phyloP scores from a whole-genome alignment of 2,113 vertebrate genomes.

The Odontophorus gujanensis region DNA sequence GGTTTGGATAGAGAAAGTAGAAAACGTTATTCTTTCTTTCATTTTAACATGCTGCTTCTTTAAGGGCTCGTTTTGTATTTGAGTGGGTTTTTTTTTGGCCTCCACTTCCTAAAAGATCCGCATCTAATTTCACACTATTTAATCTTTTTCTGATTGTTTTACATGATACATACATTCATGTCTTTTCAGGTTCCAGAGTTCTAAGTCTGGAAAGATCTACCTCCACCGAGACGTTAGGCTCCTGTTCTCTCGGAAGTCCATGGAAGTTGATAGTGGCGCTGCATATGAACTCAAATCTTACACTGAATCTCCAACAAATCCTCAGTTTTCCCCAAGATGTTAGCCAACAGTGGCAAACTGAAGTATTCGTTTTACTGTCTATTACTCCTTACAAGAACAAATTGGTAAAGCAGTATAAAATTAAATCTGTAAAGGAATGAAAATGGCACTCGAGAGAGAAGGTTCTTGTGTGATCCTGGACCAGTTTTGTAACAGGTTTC shows the following conservation, averaged over 20 bases:
- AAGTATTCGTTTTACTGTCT: constrained; percentile 60
- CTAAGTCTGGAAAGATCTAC: constrained; percentile 99
- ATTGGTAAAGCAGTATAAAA: constrained; percentile 52
- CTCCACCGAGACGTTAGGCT: constrained; percentile 98
- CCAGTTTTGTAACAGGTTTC: constrained; percentile 78
- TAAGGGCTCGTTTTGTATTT: background rate
- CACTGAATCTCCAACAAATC: constrained; percentile 94
- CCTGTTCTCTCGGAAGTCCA: constrained; percentile 98
- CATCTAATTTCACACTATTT: background rate
- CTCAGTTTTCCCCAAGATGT: constrained; percentile 94
- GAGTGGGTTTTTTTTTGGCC: background rate
- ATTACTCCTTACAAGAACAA: constrained; percentile 52
- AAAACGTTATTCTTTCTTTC: background rate
- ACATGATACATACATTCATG: background rate
- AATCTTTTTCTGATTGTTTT: background rate
- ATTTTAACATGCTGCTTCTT: background rate
- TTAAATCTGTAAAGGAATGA: constrained; percentile 51
- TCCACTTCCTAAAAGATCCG: background rate
- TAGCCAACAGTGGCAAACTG: constrained; percentile 72
- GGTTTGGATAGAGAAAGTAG: background rate
- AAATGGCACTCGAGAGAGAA: constrained; percentile 42
- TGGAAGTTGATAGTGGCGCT: constrained; percentile 99
- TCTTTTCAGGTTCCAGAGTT: constrained; percentile 96
- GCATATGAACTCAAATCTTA: constrained; percentile 99
- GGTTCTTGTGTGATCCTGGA: constrained; percentile 73